Percentiles rank a stretch among this genome's conserved stretches.
Evolutionary conservation across 2,888 invertebrate species (phyloP).

Genomic region (Amblyjoppa fuscipennis): DNA sequence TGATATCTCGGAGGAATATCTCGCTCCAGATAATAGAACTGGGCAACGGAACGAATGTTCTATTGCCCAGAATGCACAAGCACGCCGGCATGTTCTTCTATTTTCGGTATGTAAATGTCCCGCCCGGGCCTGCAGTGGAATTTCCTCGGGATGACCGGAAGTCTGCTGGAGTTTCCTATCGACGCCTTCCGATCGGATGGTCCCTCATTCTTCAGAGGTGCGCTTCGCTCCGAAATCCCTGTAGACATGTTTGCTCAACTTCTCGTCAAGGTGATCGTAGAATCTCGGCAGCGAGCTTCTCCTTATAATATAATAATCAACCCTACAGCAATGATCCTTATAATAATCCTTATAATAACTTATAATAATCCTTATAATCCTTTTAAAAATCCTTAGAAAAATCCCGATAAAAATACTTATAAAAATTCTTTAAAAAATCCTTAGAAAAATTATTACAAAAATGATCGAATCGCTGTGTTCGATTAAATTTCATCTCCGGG

Average conservation of each 20-base stretch:
- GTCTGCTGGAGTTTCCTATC: constrained; percentile 9
- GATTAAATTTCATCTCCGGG: not conserved
- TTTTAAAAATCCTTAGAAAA: no score
- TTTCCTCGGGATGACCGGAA: constrained; percentile 49
- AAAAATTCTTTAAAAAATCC: no score
- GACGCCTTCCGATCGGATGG: constrained; percentile 28
- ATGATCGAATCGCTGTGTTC: not conserved
- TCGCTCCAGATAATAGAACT: constrained; percentile 72
- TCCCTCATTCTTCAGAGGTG: constrained; percentile 28
- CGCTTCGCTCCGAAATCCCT: constrained; percentile 32
- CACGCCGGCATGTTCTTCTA: constrained; percentile 75
- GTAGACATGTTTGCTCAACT: constrained; percentile 22
- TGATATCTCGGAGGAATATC: constrained; percentile 76
- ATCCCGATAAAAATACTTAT: no score
- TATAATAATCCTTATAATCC: no score
- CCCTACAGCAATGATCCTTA: no score
- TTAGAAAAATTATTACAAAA: not conserved
- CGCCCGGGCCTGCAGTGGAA: constrained; percentile 73
- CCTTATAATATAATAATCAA: not conserved
- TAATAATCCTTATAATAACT: no score
- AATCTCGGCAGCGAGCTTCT: constrained; percentile 20
- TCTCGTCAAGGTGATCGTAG: not conserved
- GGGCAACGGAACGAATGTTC: constrained; percentile 69
- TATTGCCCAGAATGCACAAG: constrained; percentile 71
- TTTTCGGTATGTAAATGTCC: constrained; percentile 74